Conservation (phyloP, 2,797 vertebrate genomes). For the Enteromius treurensis region DNA sequence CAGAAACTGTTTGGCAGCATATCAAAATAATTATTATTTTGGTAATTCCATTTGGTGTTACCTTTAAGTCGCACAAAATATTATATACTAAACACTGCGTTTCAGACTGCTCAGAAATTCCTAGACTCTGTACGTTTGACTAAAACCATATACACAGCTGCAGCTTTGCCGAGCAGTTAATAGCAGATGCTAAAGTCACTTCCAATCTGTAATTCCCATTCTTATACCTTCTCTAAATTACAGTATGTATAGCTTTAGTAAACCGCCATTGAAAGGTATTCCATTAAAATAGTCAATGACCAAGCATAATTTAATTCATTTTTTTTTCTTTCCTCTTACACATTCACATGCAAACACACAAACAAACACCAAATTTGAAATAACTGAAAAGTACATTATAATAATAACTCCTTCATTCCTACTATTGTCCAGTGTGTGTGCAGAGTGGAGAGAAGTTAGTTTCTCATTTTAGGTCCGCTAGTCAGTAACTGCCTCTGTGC, state of each 20-base stretch:
- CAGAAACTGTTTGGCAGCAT: background rate
- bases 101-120: background rate
- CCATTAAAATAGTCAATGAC: background rate
- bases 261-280: background rate
- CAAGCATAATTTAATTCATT: background rate
- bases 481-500: slow-evolving; percentile 16
- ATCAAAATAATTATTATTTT: background rate
- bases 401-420: background rate
- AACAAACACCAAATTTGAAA: background rate
- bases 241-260: background rate
- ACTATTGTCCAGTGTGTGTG: slow-evolving; percentile 8
- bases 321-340: background rate
- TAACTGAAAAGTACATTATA: background rate
- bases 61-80: background rate
- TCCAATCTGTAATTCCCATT: background rate
- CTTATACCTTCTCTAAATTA: background rate
- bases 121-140: background rate
- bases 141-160: slow-evolving; percentile 4
- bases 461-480: slow-evolving; percentile 14
- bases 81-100: background rate
- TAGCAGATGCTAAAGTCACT: background rate
- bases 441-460: background rate
- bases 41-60: background rate
- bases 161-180: background rate
- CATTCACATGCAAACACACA: background rate